A percentile compares a stretch with the other conserved stretches of the same genome.
phyloP scores from a whole-genome alignment of 2,888 invertebrate genomes.

The Meandrusa payeni region DNA sequence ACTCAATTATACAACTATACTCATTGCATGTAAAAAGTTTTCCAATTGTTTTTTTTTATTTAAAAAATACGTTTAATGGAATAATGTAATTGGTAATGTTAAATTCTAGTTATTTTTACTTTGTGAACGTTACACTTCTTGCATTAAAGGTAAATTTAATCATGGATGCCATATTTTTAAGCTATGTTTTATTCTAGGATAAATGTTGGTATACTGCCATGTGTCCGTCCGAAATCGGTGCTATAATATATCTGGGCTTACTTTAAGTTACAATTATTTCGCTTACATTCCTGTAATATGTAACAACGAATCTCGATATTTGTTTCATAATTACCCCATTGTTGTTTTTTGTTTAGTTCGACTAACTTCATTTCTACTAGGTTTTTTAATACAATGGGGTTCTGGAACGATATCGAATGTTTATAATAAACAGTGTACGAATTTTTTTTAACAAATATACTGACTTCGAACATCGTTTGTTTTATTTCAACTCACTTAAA shows the following conservation, averaged over 20 bases:
- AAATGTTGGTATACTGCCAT: constrained; percentile 42
- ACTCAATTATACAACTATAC: neutral
- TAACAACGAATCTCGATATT: constrained; percentile 71
- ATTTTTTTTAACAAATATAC: constrained; percentile 76
- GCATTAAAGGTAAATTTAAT: constrained; percentile 27
- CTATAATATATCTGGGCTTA: constrained; percentile 43
- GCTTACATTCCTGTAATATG: constrained; percentile 34
- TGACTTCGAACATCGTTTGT: constrained; percentile 52
- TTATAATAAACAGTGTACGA: constrained; percentile 52
- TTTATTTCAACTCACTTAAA: too few species aligned
- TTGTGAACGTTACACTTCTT: constrained; percentile 10
- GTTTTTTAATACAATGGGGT: constrained; percentile 67
- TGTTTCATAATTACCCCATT: constrained; percentile 78
- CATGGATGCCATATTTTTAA: constrained; percentile 72
- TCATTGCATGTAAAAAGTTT: neutral
- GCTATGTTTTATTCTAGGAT: constrained; percentile 37
- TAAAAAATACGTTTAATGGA: too few species aligned
- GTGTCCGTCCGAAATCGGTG: constrained; percentile 67
- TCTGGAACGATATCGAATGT: constrained; percentile 74
- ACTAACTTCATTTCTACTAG: constrained; percentile 45
- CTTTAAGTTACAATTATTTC: constrained; percentile 31
- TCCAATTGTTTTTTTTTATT: too few species aligned
- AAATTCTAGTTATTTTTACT: neutral
- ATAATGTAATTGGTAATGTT: too few species aligned
- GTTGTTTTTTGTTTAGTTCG: constrained; percentile 40